Evolutionary conservation across 2,797 vertebrate genomes (phyloP).

Genomic region (Cryptoprocta ferox): DNA sequence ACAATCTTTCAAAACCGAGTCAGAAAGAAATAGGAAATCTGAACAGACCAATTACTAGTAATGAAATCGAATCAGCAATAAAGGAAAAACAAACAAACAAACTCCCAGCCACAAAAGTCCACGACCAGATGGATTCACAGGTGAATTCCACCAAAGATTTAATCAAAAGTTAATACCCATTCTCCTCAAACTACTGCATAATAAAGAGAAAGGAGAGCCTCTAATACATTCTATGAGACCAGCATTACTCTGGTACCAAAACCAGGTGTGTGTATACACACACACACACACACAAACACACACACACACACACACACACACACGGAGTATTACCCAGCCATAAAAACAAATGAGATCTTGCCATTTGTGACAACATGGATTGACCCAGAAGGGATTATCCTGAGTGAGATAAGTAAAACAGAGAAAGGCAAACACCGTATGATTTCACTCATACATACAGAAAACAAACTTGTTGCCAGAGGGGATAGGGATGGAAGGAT

Average conservation of each 20-base stretch:
- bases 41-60: background rate
- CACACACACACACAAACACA: accelerated
- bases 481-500: background rate
- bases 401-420: background rate
- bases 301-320: background rate
- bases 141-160: background rate
- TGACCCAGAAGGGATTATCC: background rate
- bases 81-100: background rate
- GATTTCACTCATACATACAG: background rate
- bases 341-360: background rate
- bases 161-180: background rate
- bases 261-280: background rate
- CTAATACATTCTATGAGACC: background rate
- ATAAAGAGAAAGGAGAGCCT: background rate
- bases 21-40: background rate
- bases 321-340: background rate
- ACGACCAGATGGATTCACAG: background rate
- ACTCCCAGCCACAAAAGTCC: background rate
- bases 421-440: background rate
- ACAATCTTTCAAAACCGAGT: background rate
- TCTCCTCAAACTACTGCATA: background rate
- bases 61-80: background rate
- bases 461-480: background rate
- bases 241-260: background rate
- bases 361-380: background rate